Evolutionary conservation across 2,797 vertebrate genomes (phyloP).

Genomic region (Anas acuta): DNA sequence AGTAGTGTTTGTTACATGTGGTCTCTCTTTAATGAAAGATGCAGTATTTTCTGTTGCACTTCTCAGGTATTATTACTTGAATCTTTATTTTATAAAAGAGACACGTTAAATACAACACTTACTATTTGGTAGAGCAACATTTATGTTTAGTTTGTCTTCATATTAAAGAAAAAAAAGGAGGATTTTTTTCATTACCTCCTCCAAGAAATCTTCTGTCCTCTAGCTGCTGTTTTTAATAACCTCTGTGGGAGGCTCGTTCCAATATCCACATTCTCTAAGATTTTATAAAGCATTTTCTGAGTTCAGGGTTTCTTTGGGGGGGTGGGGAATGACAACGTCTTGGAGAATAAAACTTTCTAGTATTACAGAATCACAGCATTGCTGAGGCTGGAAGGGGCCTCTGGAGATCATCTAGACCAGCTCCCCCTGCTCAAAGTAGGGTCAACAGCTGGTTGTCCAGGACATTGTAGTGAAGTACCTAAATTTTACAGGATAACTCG

Average conservation of each 20-base stretch:
- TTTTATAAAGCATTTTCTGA: not conserved
- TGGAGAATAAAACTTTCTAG: not conserved
- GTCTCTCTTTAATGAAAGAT: not conserved
- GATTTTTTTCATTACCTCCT: not conserved
- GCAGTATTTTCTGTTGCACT: not conserved
- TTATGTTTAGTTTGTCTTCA: not conserved
- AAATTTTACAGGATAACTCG: not conserved
- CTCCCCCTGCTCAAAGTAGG: not conserved
- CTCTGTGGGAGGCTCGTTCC: not conserved
- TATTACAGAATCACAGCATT: not conserved
- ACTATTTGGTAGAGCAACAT: not conserved
- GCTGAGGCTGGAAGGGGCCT: not conserved
- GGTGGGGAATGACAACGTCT: not conserved
- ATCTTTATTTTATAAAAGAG: not conserved
- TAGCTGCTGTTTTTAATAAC: conserved; percentile 34
- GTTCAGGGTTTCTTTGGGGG: not conserved
- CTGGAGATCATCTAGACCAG: not conserved
- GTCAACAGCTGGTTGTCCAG: not conserved
- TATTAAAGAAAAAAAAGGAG: not conserved
- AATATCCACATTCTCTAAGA: not conserved
- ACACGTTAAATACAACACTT: not conserved
- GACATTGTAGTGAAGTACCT: not conserved
- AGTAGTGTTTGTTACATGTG: not conserved
- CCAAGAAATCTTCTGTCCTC: not conserved
- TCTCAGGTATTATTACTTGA: not conserved